A percentile compares a stretch with the other conserved stretches of the same genome.
phyloP scores from a whole-genome alignment of 2,797 vertebrate species.

The Muscicapa comitata region DNA sequence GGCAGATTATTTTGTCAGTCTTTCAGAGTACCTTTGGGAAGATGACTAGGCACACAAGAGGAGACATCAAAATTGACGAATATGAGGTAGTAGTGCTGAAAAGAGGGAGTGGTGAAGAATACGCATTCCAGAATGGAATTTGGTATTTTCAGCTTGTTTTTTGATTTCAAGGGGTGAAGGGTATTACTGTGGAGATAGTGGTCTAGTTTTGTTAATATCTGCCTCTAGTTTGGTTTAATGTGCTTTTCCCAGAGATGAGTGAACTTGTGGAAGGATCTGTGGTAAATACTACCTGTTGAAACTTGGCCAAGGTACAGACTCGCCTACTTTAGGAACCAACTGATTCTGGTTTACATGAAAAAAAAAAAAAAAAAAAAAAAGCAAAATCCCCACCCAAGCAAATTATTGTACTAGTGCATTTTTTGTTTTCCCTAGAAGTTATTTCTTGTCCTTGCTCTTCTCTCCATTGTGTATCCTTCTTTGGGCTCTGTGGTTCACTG shows the following conservation, averaged over 20 bases:
- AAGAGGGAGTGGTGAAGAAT: not conserved
- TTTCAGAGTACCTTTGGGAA: not conserved
- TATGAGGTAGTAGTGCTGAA: not conserved
- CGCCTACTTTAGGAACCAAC: not conserved
- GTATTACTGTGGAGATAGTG: not conserved
- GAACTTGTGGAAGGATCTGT: not conserved
- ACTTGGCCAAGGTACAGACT: not conserved
- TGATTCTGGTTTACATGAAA: not conserved
- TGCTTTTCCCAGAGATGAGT: not conserved
- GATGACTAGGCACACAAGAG: not conserved
- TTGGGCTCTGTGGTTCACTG: not conserved
- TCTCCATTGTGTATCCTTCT: not conserved
- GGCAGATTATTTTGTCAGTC: not conserved
- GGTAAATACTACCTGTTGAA: not conserved
- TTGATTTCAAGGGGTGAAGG: not conserved
- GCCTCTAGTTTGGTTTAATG: not conserved
- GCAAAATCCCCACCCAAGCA: not conserved
- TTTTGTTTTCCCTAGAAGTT: not conserved
- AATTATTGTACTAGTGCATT: not conserved
- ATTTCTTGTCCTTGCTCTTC: not conserved
- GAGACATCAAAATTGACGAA: not conserved
- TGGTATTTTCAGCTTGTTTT: not conserved
- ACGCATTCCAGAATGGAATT: not conserved
- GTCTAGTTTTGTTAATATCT: not conserved
- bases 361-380: accelerated